Base-by-base conservation (phyloP, 2,888 invertebrate genomes). In the Apomyelois bistriatella region DNA sequence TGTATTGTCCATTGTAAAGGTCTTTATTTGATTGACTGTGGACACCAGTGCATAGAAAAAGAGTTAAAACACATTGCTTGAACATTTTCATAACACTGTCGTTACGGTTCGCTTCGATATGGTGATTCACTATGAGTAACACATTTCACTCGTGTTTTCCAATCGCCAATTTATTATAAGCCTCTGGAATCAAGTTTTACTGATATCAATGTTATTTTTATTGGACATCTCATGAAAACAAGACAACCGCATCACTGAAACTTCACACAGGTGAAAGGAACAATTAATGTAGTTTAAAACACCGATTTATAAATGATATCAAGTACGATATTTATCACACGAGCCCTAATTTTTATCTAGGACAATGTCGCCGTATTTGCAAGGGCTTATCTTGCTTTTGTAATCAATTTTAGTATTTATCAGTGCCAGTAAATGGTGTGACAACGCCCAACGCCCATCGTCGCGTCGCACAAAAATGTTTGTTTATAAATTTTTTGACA, bases 11-110 rank as follows among this genome's bases (percentile, higher is more conserved):
- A 70, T 83, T 89, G 57, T 89, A 89, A 13, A 89, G 62, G 61
- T 89, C 89, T 54, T 84, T 88, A 62, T 89, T 89, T 1, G 88
- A 88, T 65, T 89, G 89, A 54, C 82, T 74, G 49, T 73, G 62
- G 42, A 76, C 79, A 66, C 68, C 64, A 46, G 58, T 61, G 62
- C 68, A 74, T 17, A 82, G 38, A 30, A 73, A 62, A 53, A 80
- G 50, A 55, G 72, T 59, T 59, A 80, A 8, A 52, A 78, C 54
- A 55, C 63, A 62, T 22, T 65, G 72, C 62, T 53, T 70, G n/a
- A 76, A 73, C 86, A 85, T 86, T 74, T 74, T 84, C 64, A 75
- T 52, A n/a, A 13, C 48, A 22, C 10, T 37, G 38, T 13, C 38
- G 37, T 4, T 37, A 28, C 38, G 37, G 7, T 22, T 38, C 58